Evolutionary conservation across 1,140 invertebrate genomes (phyloP).

Genomic region (Brachionus asplanchnoidis): DNA sequence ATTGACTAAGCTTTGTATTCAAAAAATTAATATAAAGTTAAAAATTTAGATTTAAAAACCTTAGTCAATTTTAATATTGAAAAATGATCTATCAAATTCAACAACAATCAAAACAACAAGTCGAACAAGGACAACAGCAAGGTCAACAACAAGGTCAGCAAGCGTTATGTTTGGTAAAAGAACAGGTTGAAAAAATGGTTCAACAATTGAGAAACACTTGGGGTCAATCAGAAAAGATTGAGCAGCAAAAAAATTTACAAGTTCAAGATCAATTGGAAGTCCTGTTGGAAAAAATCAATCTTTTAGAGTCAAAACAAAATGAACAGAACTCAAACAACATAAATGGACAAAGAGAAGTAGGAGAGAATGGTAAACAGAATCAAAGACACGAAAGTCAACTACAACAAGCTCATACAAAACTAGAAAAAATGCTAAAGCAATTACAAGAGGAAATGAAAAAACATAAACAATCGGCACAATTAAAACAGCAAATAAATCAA

Average conservation of each 20-base stretch:
- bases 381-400: background rate
- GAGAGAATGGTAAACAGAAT: background rate
- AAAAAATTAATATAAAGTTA: too few relatives aligned
- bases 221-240: background rate
- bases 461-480: background rate
- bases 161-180: background rate
- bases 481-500: background rate
- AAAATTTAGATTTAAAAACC: background rate
- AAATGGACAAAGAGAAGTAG: background rate
- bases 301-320: background rate
- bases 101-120: background rate
- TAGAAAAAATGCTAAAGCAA: background rate
- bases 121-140: background rate
- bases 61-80: background rate
- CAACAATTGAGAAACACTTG: background rate
- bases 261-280: background rate
- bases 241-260: background rate
- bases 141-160: background rate
- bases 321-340: background rate
- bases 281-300: background rate
- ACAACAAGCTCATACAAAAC: background rate
- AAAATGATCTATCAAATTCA: slow-evolving; percentile 24
- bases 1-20: background rate
- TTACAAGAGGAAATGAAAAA: background rate
- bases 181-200: background rate